A percentile compares a stretch with the other conserved stretches of the same genome.
Conservation (phyloP, 1,140 invertebrate species). For the Melanaphis sacchari region DNA sequence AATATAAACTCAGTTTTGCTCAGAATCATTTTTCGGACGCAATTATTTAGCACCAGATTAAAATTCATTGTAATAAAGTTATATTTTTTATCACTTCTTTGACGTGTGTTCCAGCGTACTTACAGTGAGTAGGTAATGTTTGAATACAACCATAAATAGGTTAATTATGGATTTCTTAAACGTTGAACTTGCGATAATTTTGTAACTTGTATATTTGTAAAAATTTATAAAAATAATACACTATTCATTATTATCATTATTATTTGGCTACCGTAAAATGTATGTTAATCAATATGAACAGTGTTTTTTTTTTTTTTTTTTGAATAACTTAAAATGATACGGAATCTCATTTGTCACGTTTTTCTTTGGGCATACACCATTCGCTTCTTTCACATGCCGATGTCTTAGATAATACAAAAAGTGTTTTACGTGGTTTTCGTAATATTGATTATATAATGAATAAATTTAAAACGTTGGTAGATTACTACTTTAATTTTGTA, state of each 20-base stretch:
- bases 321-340: background rate
- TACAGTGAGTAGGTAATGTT: background rate
- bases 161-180: background rate
- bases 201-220: background rate
- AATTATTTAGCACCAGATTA: background rate
- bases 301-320: background rate
- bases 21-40: background rate
- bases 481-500: background rate
- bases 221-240: no score
- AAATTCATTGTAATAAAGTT: background rate
- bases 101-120: background rate
- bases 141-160: background rate
- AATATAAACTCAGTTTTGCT: background rate
- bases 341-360: background rate
- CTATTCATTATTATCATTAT: no score
- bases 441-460: background rate
- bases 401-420: background rate
- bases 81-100: background rate
- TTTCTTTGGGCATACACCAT: background rate
- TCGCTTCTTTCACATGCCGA: background rate
- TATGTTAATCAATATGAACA: background rate
- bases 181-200: background rate
- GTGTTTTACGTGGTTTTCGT: background rate
- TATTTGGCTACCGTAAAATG: background rate
- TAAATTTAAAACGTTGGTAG: background rate